Conservation (phyloP, 1,140 invertebrate species). For the Bathynomus jamesi region DNA sequence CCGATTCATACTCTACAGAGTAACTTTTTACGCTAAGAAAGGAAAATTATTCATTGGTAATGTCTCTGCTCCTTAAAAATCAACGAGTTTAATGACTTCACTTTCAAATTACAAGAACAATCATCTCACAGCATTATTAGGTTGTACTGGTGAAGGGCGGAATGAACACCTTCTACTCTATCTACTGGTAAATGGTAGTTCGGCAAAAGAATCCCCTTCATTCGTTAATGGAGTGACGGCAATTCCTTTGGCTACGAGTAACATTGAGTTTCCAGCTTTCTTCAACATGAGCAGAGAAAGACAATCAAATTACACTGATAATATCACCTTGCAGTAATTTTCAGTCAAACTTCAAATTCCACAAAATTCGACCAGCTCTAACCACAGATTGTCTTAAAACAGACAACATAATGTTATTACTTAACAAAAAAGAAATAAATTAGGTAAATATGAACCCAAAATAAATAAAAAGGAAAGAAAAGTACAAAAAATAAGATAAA, state of each 20-base stretch:
- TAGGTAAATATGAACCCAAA: background rate
- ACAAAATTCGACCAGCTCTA: too few relatives aligned
- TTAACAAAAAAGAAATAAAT: background rate
- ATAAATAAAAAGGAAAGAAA: too few relatives aligned
- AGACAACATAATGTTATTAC: too few relatives aligned
- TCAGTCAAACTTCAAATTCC: background rate
- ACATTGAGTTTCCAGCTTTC: background rate
- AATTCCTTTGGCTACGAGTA: background rate
- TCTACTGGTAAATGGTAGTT: background rate
- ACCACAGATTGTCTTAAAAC: too few relatives aligned
- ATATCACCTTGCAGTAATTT: background rate
- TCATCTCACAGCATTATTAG: background rate
- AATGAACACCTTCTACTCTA: background rate
- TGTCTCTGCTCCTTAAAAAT: background rate
- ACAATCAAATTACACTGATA: background rate
- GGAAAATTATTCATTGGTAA: background rate
- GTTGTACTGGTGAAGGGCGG: background rate
- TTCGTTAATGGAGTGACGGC: background rate
- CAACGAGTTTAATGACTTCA: background rate
- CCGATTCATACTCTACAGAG: background rate
- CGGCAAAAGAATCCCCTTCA: background rate
- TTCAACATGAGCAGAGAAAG: background rate
- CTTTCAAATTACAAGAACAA: background rate
- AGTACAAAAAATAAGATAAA: too few relatives aligned
- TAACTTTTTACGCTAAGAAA: background rate